A percentile compares a stretch with the other conserved stretches of the same genome.
Evolutionary conservation across 2,113 vertebrate species (phyloP).

Genomic region (Pterocles burchelli): DNA sequence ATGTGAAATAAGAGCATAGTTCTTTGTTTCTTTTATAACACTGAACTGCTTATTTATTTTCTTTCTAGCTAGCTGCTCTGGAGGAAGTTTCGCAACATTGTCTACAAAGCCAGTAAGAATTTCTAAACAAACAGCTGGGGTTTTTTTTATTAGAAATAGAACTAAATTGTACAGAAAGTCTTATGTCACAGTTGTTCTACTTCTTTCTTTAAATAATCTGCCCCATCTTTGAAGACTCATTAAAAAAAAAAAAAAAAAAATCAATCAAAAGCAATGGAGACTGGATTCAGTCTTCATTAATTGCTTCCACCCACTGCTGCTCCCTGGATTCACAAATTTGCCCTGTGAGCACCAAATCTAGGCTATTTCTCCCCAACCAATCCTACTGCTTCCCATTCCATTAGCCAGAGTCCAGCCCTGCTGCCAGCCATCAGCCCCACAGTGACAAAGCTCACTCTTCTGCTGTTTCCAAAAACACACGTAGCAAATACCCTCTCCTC

Average conservation of each 20-base stretch:
- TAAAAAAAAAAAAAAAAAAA: background rate
- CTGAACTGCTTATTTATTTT: background rate
- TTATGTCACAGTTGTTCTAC: background rate
- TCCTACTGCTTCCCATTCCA: background rate
- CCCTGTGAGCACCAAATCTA: background rate
- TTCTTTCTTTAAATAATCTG: background rate
- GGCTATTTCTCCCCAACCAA: background rate
- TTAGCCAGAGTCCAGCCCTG: background rate
- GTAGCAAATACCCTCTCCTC: background rate
- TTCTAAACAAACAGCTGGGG: background rate
- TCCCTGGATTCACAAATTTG: background rate
- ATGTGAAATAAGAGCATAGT: background rate
- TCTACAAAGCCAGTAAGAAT: background rate
- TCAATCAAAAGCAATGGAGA: background rate
- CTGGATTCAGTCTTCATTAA: constrained; percentile 13
- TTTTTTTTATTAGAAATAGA: background rate
- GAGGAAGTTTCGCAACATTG: background rate
- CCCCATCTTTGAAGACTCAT: background rate
- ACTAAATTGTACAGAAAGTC: background rate
- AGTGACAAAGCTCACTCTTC: background rate
- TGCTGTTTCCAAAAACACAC: background rate
- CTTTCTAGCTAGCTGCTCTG: background rate
- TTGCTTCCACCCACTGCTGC: background rate
- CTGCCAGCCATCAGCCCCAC: background rate
- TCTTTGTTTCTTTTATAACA: background rate